Evolutionary conservation across 2,113 vertebrate species (phyloP).

Genomic region (Aspidoscelis tigris): DNA sequence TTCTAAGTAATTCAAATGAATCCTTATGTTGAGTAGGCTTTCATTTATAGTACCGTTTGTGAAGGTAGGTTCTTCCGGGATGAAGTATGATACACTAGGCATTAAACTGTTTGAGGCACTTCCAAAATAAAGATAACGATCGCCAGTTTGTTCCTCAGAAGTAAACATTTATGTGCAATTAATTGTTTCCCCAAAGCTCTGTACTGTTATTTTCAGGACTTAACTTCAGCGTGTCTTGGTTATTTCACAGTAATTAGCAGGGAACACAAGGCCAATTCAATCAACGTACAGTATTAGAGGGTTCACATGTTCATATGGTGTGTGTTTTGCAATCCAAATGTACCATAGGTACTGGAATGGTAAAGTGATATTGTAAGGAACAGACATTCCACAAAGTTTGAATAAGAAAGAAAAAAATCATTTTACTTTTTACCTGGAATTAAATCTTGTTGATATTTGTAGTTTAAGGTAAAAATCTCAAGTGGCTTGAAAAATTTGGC

Average conservation of each 20-base stretch:
- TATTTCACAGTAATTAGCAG: constrained; percentile 11
- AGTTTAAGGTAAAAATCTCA: not conserved
- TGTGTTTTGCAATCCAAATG: constrained; percentile 7
- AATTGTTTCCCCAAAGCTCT: not conserved
- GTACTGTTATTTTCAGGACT: not conserved
- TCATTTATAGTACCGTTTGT: not conserved
- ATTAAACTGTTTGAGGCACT: constrained; percentile 1
- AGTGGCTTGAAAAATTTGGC: not conserved
- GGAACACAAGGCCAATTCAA: not conserved
- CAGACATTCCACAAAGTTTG: not conserved
- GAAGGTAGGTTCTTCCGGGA: not conserved
- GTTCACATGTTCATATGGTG: not conserved
- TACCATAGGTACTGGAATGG: not conserved
- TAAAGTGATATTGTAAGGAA: not conserved
- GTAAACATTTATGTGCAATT: not conserved
- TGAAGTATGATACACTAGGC: not conserved
- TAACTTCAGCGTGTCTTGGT: not conserved
- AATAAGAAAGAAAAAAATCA: not conserved
- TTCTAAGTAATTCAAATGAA: constrained; percentile 5
- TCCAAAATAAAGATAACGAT: not conserved
- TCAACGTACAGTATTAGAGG: not conserved
- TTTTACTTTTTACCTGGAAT: not conserved
- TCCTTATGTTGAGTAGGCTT: constrained; percentile 1
- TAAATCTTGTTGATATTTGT: not conserved
- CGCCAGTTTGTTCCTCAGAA: not conserved